Evolutionary conservation across 2,888 invertebrate species (phyloP), one percentile per base, ranked within the genome.

Genomic region (Zonitis immaculata): DNA sequence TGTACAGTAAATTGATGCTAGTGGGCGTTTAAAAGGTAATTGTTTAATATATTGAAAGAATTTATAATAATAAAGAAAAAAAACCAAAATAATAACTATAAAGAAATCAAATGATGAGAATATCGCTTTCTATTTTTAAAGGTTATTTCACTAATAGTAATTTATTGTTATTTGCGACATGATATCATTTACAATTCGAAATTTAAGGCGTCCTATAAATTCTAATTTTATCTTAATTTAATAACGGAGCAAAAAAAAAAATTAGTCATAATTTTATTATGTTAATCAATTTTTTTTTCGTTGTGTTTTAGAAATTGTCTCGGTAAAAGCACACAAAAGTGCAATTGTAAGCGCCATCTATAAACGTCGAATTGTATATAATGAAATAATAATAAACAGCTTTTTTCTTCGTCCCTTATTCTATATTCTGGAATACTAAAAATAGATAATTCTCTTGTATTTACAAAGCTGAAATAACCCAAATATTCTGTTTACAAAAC

Each of bases 81-180:
- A 6, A 25, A 25, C 6, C 5, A 30, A n/a, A 30, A 30, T 30
- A 30, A 11, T 12, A 32, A 32, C 8, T 48, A 54, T 52, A 58
- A 45, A 49, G 49, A 48, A 48, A 52, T 44, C 49, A 44, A 54
- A 30, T 16, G 55, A 62, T 55, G 61, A 61, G 53, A 54, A n/a
- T n/a, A 39, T 53, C 48, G 63, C 67, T 70, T 70, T 69, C 70
- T 69, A 70, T 68, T 69, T 68, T 66, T 67, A 68, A 66, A 66
- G 62, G 63, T 69, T 70, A 63, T 62, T 63, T 64, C 66, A 65
- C 61, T 51, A 12, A 44, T 25, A 26, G 28, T 49, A 54, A 54
- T 54, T 54, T 54, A 54, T 54, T 54, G 50, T 50, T 44, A 54
- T 54, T 47, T 51, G 44, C 47, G 26, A 35, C 30, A 47, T 54